phyloP scores from a whole-genome alignment of 2,113 vertebrate species.

The Bungarus multicinctus region DNA sequence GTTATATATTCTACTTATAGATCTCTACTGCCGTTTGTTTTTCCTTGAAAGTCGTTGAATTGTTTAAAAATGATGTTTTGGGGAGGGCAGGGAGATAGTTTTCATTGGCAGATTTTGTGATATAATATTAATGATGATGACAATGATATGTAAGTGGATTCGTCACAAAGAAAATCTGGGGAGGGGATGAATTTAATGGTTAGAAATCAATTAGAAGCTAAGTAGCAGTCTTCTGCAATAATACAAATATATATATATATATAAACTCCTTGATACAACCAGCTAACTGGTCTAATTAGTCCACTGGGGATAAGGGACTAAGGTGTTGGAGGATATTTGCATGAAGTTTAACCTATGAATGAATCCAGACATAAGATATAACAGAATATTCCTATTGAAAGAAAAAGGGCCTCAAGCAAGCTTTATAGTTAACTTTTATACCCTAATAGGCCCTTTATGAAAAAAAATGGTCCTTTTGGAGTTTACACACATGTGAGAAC shows the following conservation, averaged over 20 bases:
- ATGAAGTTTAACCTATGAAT: conserved; percentile 31
- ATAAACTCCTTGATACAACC: neutral
- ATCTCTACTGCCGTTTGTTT: neutral
- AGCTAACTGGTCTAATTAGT: neutral
- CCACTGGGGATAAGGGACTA: neutral
- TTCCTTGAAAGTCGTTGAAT: conserved; percentile 25
- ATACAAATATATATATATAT: neutral
- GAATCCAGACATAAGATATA: neutral
- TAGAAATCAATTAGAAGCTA: conserved; percentile 32
- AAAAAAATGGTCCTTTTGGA: neutral
- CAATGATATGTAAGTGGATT: conserved; percentile 20
- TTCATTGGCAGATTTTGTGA: conserved; percentile 13
- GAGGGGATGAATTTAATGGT: neutral
- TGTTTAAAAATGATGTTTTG: conserved; percentile 3
- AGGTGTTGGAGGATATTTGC: conserved; percentile 13
- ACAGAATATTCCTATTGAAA: neutral
- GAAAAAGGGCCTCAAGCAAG: neutral
- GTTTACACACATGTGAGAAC: neutral
- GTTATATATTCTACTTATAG: conserved; percentile 17
- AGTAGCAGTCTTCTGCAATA: conserved; percentile 29
- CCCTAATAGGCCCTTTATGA: neutral
- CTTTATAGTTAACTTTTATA: neutral
- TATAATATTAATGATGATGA: conserved; percentile 32
- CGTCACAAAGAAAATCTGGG: conserved; percentile 22
- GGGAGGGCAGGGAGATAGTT: neutral